Evolutionary conservation across 2,888 invertebrate species (phyloP), one percentile per base, ranked within the genome.

Genomic region (Chrysolina oricalcia): DNA sequence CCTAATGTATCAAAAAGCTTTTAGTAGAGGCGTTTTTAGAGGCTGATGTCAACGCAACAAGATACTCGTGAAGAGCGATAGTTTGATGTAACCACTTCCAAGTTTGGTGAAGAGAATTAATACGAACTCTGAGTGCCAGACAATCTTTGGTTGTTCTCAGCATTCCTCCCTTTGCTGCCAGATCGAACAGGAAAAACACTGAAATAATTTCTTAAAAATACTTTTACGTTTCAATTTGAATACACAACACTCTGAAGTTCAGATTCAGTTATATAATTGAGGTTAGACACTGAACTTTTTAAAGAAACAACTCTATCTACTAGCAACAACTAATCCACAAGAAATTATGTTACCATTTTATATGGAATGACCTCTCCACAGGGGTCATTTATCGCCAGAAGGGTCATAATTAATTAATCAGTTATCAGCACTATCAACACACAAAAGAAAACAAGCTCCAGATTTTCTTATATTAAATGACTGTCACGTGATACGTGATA

Each of bases 41-140:
- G 86, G 94, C 93, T 83, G 95, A 91, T 80, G 94, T 94, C 85
- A 95, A 92, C 84, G 94, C 93, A 90, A 96, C 94, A 86, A 97
- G 91, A 87, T 96, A 96, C 86, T 96, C 95, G 92, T 97, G 96
- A 77, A 96, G 92, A 85, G 94, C 94, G 86, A 95, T 94, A 81
- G 96, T 97, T 89, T 96, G 96, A 89, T 97, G 96, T 89, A 97
- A 91, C 96, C 96, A 97, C 96, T 96, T 96, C 94, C 95, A 96
- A 88, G 96, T 97, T 90, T 96, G 96, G 90, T 96, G 96, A 90
- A 96, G 93, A 90, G 93, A 92, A 90, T 94, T 95, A 90, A 94
- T 94, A 91, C 96, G 95, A 92, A 92, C 93, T 90, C 96, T 94
- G 91, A 96, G 94, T 92, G 94, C 95, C 92, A 96, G 91, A 93